phyloP scores from a whole-genome alignment of 2,888 invertebrate genomes.

The Gari tellinella region DNA sequence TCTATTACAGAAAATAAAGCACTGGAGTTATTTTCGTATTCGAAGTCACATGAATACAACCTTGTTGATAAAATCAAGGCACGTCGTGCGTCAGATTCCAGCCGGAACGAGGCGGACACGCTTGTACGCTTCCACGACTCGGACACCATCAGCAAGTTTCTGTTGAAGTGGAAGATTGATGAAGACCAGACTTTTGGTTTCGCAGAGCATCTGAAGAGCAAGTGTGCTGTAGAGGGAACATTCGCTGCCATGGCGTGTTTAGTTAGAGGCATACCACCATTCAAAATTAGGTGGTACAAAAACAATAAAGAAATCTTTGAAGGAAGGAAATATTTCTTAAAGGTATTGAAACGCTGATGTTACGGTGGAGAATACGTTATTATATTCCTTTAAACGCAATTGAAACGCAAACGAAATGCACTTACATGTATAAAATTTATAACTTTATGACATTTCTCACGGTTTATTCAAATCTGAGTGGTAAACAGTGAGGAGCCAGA shows the following conservation, averaged over 20 bases:
- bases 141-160: constrained; percentile 45
- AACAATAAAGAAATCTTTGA: constrained; percentile 56
- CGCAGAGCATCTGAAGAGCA: constrained; percentile 62
- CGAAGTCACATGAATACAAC: constrained; percentile 15
- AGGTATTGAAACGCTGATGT: constrained; percentile 33
- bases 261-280: constrained; percentile 55
- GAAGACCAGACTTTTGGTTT: constrained; percentile 55
- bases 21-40: no score
- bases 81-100: constrained; percentile 13
- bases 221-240: constrained; percentile 61
- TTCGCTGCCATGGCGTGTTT: constrained; percentile 53
- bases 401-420: no score
- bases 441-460: no score
- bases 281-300: constrained; percentile 61
- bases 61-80: constrained; percentile 42
- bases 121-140: constrained; percentile 40
- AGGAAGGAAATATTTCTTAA: constrained; percentile 44
- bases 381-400: no score
- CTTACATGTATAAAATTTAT: no score
- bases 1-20: no score
- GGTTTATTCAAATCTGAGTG: no score
- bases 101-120: constrained; percentile 34
- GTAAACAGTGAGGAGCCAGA: no score
- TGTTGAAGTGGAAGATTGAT: constrained; percentile 52
- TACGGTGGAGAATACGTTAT: neutral